Conservation (phyloP, 1,140 invertebrate genomes). For the Hypothenemus hampei region DNA sequence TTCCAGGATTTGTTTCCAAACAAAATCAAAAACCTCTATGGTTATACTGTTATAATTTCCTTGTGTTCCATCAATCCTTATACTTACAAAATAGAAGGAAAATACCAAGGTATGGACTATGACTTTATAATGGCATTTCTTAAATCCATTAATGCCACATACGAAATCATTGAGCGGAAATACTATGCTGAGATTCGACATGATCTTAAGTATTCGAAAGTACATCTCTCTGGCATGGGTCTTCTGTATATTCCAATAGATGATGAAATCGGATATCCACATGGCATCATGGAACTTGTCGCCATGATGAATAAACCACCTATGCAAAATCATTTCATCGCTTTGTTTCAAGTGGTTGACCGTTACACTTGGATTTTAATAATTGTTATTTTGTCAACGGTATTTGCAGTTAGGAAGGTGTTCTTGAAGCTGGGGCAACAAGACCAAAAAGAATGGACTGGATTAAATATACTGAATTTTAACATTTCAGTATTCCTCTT, state of each 20-base stretch:
- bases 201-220: background rate
- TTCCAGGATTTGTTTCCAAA: conserved; percentile 1
- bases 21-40: background rate
- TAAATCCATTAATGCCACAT: background rate
- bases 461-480: background rate
- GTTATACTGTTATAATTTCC: background rate
- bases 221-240: background rate
- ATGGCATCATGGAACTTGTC: background rate
- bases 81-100: background rate
- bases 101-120: background rate
- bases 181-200: background rate
- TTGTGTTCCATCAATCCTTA: background rate
- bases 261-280: background rate
- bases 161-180: background rate
- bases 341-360: background rate
- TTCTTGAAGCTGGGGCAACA: background rate
- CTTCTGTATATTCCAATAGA: too few relatives aligned
- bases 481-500: background rate
- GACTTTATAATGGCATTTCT: background rate
- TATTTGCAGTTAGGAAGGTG: too few relatives aligned
- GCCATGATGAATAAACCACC: background rate
- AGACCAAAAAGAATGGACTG: too few relatives aligned
- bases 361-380: background rate
- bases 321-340: background rate
- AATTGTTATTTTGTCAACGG: background rate